A percentile compares a stretch with the other conserved stretches of the same genome.
These are phyloP conservation scores for Macrotus californicus DNA, from an alignment of 2,113 vertebrate genomes.

Conservation along the genomic window DNA sequence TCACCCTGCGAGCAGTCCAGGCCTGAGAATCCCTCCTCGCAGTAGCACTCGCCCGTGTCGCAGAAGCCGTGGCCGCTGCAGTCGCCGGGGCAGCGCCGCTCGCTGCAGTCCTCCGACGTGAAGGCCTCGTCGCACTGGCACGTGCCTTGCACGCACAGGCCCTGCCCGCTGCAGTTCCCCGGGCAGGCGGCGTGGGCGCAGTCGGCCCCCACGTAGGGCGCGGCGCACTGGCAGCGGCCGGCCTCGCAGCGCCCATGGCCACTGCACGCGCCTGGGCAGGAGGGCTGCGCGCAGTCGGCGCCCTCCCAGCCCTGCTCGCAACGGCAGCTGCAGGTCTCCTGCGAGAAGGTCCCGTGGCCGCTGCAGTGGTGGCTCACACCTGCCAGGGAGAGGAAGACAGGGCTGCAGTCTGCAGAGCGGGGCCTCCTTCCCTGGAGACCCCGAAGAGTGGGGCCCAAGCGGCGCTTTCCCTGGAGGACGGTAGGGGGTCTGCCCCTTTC, in stretches of 20 bases:
- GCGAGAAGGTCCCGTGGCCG: conserved; percentile 81
- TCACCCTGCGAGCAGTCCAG: conserved; percentile 88
- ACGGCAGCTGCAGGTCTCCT: conserved; percentile 80
- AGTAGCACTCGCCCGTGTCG: conserved; percentile 86
- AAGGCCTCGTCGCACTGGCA: conserved; percentile 85
- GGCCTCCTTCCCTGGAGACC: background rate
- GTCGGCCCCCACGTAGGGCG: conserved; percentile 80
- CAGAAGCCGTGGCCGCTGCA: conserved; percentile 87
- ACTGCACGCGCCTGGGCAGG: conserved; percentile 86
- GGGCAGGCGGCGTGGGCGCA: conserved; percentile 83
- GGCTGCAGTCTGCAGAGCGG: accelerated
- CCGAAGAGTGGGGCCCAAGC: too few relatives aligned
- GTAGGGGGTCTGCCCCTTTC: accelerated
- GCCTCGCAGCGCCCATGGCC: conserved; percentile 83
- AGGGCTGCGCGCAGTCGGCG: conserved; percentile 80
- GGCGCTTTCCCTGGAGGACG: background rate
- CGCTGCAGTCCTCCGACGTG: conserved; percentile 83
- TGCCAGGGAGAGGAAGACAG: conserved; percentile 7
- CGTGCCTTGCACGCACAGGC: conserved; percentile 82
- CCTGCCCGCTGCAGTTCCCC: conserved; percentile 85
- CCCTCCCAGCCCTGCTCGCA: conserved; percentile 89
- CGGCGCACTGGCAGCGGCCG: conserved; percentile 82
- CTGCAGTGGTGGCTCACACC: conserved; percentile 81
- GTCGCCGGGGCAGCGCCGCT: conserved; percentile 81
- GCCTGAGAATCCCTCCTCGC: conserved; percentile 85